These are phyloP conservation scores for Pseudococcus jackbeardsleyi DNA, from an alignment of 2,888 invertebrate species.

Conservation along the genomic window DNA sequence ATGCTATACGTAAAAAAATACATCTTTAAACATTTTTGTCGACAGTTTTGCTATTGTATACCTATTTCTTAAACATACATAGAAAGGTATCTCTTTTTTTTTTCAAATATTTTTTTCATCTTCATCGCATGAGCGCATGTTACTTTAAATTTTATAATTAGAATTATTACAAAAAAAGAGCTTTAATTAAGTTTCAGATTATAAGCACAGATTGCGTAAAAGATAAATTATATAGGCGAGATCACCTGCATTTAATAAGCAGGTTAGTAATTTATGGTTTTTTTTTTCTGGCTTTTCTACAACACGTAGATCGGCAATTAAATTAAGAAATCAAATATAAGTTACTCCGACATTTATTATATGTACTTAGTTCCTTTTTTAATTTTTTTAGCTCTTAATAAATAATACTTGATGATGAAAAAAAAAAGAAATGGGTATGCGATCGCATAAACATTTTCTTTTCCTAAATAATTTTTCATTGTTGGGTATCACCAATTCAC, in stretches of 20 bases:
- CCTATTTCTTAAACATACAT: no score
- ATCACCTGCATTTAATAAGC: constrained; percentile 6
- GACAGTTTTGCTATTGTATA: no score
- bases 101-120: neutral
- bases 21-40: neutral
- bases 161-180: neutral
- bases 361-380: neutral
- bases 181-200: neutral
- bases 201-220: constrained; percentile 5
- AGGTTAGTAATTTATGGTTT: neutral
- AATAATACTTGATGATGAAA: neutral
- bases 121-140: neutral
- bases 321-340: constrained; percentile 18
- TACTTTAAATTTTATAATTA: neutral
- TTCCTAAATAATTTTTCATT: no score
- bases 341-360: no score
- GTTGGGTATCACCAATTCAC: no score
- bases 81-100: neutral
- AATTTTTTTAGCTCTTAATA: no score
- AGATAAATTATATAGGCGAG: neutral
- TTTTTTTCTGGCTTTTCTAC: neutral
- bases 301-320: neutral
- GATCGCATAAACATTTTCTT: neutral
- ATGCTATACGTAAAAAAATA: neutral
- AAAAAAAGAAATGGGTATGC: neutral